Evolutionary conservation across 2,797 vertebrate species (phyloP).

Genomic region (Pangasius macronema): DNA sequence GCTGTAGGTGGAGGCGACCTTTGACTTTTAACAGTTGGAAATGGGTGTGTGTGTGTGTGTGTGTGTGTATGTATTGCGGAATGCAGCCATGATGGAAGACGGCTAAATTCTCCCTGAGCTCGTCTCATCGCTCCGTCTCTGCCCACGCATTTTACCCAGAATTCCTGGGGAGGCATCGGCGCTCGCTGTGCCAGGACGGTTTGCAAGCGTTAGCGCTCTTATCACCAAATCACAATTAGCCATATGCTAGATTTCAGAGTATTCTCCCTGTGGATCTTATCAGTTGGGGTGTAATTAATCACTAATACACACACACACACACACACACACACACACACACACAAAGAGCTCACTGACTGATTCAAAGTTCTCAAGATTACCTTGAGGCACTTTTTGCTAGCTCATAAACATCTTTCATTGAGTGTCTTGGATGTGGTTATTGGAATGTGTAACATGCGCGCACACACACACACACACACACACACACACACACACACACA

Average conservation of each 20-base stretch:
- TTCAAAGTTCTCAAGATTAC: neutral
- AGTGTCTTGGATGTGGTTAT: neutral
- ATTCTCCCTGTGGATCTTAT: constrained; percentile 3
- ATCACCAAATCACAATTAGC: neutral
- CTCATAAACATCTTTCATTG: neutral
- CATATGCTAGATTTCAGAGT: neutral
- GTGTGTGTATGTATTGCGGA: constrained; percentile 4
- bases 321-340: neutral
- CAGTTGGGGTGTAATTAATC: neutral
- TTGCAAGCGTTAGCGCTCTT: neutral
- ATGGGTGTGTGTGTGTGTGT: neutral
- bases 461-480: neutral
- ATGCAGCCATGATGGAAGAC: constrained; percentile 21
- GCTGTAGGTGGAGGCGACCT: constrained; percentile 4
- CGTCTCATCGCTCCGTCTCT: neutral
- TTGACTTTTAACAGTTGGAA: neutral
- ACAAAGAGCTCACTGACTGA: neutral
- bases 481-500: neutral
- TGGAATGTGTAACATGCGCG: too few species aligned
- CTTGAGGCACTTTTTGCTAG: neutral
- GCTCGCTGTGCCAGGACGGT: neutral
- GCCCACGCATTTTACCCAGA: constrained; percentile 13
- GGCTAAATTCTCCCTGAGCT: neutral
- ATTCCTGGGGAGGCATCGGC: neutral
- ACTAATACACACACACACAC: neutral